Percentiles rank a stretch among this genome's conserved stretches.
These are phyloP conservation scores for Dicerorhinus sumatrensis DNA, from an alignment of 2,113 vertebrate species.

Conservation along the genomic window DNA sequence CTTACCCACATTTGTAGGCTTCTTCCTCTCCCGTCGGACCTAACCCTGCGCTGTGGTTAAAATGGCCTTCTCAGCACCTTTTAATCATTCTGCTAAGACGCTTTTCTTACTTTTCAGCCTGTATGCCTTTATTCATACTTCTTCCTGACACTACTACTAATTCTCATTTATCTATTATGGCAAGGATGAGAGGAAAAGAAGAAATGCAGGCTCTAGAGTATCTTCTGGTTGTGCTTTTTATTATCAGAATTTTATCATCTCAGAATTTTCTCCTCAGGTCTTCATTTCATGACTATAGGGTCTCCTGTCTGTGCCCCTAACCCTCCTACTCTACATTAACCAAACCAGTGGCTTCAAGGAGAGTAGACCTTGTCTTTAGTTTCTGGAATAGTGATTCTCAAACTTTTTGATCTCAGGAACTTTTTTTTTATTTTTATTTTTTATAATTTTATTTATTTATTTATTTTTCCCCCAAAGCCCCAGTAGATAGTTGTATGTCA, in stretches of 20 bases:
- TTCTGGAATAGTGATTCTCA: neutral
- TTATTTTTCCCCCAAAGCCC: too few relatives aligned
- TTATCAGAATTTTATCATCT: neutral
- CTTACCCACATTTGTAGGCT: neutral
- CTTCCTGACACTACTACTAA: neutral
- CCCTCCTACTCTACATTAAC: neutral
- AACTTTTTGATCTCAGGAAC: neutral
- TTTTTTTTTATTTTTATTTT: too few relatives aligned
- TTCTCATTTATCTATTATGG: neutral
- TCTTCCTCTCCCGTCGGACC: neutral
- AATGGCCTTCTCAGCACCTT: neutral
- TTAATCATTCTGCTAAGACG: neutral
- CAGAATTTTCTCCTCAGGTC: neutral
- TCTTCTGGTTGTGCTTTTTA: neutral
- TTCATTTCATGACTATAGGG: neutral
- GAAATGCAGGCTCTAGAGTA: neutral
- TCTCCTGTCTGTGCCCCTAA: neutral
- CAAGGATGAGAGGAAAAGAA: neutral
- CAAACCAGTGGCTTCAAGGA: neutral
- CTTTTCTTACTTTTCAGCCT: neutral
- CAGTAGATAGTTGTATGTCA: too few relatives aligned
- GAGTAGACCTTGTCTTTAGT: neutral
- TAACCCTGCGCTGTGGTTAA: neutral
- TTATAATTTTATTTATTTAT: too few relatives aligned
- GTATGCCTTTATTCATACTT: neutral